A percentile compares a stretch with the other conserved stretches of the same genome.
phyloP scores from a whole-genome alignment of 2,113 vertebrate genomes.

The Podocnemis expansa region DNA sequence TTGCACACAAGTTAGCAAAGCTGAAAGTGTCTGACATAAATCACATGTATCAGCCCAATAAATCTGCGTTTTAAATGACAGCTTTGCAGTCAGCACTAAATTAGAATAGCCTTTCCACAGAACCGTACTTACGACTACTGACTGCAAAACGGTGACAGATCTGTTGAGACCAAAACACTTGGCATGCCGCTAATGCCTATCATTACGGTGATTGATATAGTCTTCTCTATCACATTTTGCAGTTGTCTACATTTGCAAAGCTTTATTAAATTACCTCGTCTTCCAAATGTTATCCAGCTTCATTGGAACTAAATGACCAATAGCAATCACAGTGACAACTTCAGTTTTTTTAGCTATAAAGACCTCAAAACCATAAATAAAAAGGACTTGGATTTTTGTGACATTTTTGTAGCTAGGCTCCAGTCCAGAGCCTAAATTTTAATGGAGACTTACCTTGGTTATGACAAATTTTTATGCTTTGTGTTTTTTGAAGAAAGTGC shows the following conservation, averaged over 20 bases:
- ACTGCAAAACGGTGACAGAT: slow-evolving; percentile 55
- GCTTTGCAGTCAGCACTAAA: slow-evolving; percentile 61
- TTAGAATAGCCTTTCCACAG: slow-evolving; percentile 40
- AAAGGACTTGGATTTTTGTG: neutral
- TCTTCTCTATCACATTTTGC: slow-evolving; percentile 77
- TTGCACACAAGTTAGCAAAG: slow-evolving; percentile 51
- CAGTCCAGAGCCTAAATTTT: accelerated
- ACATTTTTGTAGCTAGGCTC: neutral
- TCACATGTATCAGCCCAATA: slow-evolving; percentile 68
- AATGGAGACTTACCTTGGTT: neutral
- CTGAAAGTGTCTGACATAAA: slow-evolving; percentile 62
- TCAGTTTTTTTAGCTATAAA: neutral
- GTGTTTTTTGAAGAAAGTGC: neutral
- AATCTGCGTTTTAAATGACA: slow-evolving; percentile 63
- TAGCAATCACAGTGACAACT: slow-evolving; percentile 21
- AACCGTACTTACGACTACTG: slow-evolving; percentile 30
- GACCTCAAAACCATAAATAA: neutral
- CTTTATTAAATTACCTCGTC: slow-evolving; percentile 82
- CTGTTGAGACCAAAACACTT: slow-evolving; percentile 84
- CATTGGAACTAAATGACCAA: slow-evolving; percentile 15
- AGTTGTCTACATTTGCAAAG: slow-evolving; percentile 71
- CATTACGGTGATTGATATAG: slow-evolving; percentile 91
- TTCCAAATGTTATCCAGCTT: slow-evolving; percentile 62
- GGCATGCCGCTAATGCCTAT: slow-evolving; percentile 89
- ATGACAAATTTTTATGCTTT: neutral